These are phyloP conservation scores for Trissolcus basalis DNA, from an alignment of 1,140 invertebrate species.

Conservation along the genomic window DNA sequence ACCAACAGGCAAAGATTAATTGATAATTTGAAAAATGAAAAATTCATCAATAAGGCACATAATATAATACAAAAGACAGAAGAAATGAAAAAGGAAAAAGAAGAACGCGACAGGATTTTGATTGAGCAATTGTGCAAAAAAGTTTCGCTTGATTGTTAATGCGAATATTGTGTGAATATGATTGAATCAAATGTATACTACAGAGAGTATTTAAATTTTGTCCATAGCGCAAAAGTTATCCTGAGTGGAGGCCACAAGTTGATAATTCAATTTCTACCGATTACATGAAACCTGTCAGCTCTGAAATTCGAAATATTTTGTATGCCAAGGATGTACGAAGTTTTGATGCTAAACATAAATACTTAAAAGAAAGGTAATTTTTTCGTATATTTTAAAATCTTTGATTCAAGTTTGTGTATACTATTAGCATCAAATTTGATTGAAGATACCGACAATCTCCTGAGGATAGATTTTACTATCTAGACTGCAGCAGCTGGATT, in stretches of 20 bases:
- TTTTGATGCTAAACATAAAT: slow-evolving; percentile 39
- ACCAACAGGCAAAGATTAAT: slow-evolving; percentile 35
- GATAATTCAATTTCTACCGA: slow-evolving; percentile 15
- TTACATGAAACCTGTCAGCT: slow-evolving; percentile 30
- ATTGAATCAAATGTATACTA: too few relatives aligned
- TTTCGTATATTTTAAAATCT: too few relatives aligned
- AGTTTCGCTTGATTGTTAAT: too few relatives aligned
- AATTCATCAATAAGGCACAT: slow-evolving; percentile 18
- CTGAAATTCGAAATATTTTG: slow-evolving; percentile 15
- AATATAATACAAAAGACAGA: slow-evolving; percentile 16
- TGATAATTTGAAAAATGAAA: slow-evolving; percentile 34
- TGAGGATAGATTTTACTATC: slow-evolving; percentile 66
- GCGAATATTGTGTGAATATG: too few relatives aligned
- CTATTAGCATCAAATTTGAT: background rate
- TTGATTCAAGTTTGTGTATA: background rate
- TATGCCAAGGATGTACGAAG: slow-evolving; percentile 29
- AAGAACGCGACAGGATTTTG: slow-evolving; percentile 6
- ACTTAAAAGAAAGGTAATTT: slow-evolving; percentile 35
- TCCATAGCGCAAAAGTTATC: slow-evolving; percentile 23
- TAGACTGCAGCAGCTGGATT: slow-evolving; percentile 66
- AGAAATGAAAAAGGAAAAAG: background rate
- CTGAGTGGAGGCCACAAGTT: slow-evolving; percentile 32
- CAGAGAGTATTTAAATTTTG: too few relatives aligned
- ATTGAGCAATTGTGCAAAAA: slow-evolving; percentile 22
- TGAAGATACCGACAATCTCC: slow-evolving; percentile 57